Evolutionary conservation across 2,888 invertebrate species (phyloP).

Genomic region (Zeuzera pyrina): DNA sequence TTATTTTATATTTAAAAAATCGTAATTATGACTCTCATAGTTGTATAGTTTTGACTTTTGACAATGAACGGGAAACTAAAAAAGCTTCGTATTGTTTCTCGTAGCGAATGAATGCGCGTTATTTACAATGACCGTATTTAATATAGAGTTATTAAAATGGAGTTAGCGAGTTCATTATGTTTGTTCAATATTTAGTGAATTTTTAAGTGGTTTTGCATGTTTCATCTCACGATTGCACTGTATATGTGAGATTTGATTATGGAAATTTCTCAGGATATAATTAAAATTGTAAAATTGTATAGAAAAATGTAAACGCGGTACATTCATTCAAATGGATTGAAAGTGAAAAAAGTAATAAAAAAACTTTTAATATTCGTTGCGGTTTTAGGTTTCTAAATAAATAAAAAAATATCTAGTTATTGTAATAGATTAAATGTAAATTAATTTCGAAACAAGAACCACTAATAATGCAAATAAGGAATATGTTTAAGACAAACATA

Average conservation of each 20-base stretch:
- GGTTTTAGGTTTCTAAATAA: not conserved
- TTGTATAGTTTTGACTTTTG: conserved; percentile 47
- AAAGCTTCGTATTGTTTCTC: conserved; percentile 54
- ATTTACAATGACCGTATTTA: too few relatives aligned
- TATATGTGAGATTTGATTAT: conserved; percentile 24
- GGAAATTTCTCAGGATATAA: conserved; percentile 47
- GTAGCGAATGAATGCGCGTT: conserved; percentile 44
- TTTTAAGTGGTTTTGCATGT: conserved; percentile 27
- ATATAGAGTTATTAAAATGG: too few relatives aligned
- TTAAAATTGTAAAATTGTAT: conserved; percentile 42
- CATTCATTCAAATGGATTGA: conserved; percentile 24
- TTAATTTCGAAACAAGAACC: too few relatives aligned
- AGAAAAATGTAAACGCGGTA: conserved; percentile 33
- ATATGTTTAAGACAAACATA: too few relatives aligned
- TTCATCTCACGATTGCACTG: conserved; percentile 16
- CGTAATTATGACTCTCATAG: conserved; percentile 55
- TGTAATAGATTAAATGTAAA: too few relatives aligned
- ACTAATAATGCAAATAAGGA: too few relatives aligned
- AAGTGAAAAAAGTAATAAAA: not conserved
- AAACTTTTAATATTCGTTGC: not conserved
- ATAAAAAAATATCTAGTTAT: too few relatives aligned
- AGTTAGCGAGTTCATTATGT: conserved; percentile 49
- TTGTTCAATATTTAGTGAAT: conserved; percentile 58
- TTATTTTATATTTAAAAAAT: conserved; percentile 56
- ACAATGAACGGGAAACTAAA: conserved; percentile 63